These are phyloP conservation scores for Cyanoderma ruficeps DNA, from an alignment of 2,113 vertebrate species.

Conservation along the genomic window DNA sequence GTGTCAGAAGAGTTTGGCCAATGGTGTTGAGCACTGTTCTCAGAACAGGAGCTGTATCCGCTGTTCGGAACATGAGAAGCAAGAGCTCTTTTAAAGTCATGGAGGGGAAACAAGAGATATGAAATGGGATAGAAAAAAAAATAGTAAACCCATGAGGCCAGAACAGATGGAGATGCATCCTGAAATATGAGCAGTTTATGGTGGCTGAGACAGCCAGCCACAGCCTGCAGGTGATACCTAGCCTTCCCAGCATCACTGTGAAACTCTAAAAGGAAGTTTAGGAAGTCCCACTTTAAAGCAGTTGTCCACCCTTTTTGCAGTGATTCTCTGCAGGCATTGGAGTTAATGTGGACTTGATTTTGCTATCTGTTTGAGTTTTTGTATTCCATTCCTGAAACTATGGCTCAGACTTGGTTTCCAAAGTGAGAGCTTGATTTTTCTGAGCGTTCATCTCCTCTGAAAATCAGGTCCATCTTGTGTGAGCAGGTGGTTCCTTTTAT, in stretches of 20 bases:
- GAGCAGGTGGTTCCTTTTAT: constrained; percentile 46
- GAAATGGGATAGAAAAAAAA: neutral
- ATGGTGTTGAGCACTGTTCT: neutral
- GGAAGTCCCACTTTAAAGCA: neutral
- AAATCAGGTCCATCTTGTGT: constrained; percentile 6
- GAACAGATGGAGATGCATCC: neutral
- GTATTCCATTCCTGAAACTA: neutral
- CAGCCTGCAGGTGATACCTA: neutral
- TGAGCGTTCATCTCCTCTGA: neutral
- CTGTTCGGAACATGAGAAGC: neutral
- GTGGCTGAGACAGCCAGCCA: neutral
- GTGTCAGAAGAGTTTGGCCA: neutral
- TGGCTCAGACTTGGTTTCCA: neutral
- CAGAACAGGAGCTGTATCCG: neutral
- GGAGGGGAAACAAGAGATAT: neutral
- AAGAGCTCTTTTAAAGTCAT: neutral
- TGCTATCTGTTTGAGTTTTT: neutral
- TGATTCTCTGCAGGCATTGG: neutral
- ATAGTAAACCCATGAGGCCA: neutral
- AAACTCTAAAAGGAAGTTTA: neutral
- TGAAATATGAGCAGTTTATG: neutral
- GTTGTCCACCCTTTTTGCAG: neutral
- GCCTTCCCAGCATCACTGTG: neutral
- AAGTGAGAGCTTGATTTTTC: neutral
- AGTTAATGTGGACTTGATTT: neutral